A percentile compares a stretch with the other conserved stretches of the same genome.
Conservation (phyloP, 2,113 vertebrate species). For the Clarias batrachus region DNA sequence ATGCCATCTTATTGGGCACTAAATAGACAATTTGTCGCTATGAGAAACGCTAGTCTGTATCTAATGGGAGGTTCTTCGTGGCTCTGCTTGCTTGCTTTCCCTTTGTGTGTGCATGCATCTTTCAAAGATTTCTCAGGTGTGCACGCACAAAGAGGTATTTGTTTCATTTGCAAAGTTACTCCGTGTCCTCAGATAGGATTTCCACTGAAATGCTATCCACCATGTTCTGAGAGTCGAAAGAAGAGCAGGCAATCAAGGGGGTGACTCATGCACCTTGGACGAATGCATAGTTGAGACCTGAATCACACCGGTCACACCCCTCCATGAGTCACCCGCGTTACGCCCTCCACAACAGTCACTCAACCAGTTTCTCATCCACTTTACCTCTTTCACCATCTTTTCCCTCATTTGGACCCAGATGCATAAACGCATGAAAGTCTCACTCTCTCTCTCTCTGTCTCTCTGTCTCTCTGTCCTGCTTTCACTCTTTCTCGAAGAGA, state of each 20-base stretch:
- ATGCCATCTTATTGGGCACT: not conserved
- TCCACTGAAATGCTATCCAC: not conserved
- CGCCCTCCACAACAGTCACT: constrained; percentile 63
- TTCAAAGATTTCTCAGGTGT: not conserved
- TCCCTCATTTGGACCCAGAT: not conserved
- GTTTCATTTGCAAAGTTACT: not conserved
- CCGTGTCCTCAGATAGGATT: not conserved
- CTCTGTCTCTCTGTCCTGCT: not conserved
- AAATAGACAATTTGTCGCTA: not conserved
- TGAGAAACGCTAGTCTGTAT: not conserved
- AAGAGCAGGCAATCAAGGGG: constrained; percentile 34
- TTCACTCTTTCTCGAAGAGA: not conserved
- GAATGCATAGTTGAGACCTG: constrained; percentile 70
- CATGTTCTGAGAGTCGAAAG: constrained; percentile 26
- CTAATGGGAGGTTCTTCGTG: not conserved
- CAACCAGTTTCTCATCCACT: constrained; percentile 63
- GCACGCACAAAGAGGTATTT: not conserved
- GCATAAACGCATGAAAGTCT: not conserved
- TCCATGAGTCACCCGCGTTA: constrained; percentile 54
- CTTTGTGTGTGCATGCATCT: not conserved
- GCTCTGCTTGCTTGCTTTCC: not conserved
- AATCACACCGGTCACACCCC: constrained; percentile 73
- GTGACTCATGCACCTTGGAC: constrained; percentile 75
- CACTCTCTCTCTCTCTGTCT: not conserved
- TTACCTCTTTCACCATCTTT: constrained; percentile 21